Evolutionary conservation across 2,797 vertebrate species (phyloP).

Genomic region (Tympanoctomys barrerae): DNA sequence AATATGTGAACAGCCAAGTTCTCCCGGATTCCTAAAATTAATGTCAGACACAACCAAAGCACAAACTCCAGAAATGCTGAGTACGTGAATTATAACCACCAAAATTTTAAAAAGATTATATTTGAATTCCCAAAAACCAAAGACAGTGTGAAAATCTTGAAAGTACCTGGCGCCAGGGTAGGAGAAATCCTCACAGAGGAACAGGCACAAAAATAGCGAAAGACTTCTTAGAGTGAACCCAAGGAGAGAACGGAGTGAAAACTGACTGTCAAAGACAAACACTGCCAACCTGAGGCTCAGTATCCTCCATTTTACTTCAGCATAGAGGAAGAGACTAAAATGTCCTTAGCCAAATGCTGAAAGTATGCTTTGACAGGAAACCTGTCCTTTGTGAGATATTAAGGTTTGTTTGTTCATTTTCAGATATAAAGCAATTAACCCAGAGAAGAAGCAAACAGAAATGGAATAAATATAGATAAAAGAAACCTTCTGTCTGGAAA

Average conservation of each 20-base stretch:
- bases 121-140: neutral
- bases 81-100: neutral
- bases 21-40: neutral
- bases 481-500: neutral
- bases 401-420: neutral
- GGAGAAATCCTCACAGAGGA: neutral
- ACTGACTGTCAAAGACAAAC: neutral
- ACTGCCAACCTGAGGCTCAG: neutral
- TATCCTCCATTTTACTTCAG: neutral
- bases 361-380: neutral
- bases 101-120: neutral
- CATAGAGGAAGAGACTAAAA: neutral
- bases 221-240: neutral
- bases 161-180: neutral
- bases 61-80: neutral
- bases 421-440: neutral
- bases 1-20: neutral
- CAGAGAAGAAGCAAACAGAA: neutral
- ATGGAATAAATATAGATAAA: neutral
- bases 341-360: neutral
- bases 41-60: neutral
- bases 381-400: neutral
- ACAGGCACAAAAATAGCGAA: neutral
- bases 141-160: neutral
- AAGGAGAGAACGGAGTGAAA: neutral